These are phyloP conservation scores for Anoplopoma fimbria DNA, from an alignment of 2,113 vertebrate species.

Conservation along the genomic window DNA sequence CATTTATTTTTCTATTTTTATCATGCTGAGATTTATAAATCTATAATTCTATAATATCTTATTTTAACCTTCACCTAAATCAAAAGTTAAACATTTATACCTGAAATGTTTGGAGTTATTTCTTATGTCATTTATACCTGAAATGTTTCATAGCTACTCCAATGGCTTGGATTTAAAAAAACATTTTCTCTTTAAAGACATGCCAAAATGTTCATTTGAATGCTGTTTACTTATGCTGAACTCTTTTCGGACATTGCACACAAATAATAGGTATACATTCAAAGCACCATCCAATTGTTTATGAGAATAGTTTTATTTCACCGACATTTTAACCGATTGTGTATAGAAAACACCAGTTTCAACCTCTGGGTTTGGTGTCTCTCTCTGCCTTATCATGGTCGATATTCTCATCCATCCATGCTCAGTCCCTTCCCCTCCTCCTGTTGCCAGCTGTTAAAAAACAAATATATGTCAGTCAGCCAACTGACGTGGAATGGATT, in stretches of 20 bases:
- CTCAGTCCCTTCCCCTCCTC: constrained; percentile 64
- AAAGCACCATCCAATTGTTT: constrained; percentile 66
- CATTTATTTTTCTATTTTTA: constrained; percentile 45
- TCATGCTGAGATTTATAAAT: constrained; percentile 67
- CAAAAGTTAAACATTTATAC: constrained; percentile 42
- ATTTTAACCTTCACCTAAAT: constrained; percentile 33
- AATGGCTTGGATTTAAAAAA: constrained; percentile 34
- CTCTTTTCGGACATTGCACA: constrained; percentile 15
- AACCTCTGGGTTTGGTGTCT: constrained; percentile 22
- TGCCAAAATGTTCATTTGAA: constrained; percentile 43
- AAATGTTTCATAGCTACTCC: constrained; percentile 40
- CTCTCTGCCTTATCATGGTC: constrained; percentile 19
- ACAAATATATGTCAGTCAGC: constrained; percentile 5
- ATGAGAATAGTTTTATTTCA: constrained; percentile 44
- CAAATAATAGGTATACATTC: constrained; percentile 54
- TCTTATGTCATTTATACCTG: too few relatives aligned
- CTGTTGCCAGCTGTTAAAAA: constrained; percentile 59
- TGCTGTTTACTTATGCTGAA: constrained; percentile 31
- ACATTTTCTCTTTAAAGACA: constrained; percentile 47
- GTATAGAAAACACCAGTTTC: constrained; percentile 21
- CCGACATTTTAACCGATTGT: constrained; percentile 40
- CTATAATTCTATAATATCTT: too few relatives aligned
- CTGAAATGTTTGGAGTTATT: too few relatives aligned
- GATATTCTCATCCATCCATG: constrained; percentile 5
- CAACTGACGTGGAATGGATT: not conserved